phyloP scores from a whole-genome alignment of 2,113 vertebrate genomes.

The Xiphophorus maculatus region DNA sequence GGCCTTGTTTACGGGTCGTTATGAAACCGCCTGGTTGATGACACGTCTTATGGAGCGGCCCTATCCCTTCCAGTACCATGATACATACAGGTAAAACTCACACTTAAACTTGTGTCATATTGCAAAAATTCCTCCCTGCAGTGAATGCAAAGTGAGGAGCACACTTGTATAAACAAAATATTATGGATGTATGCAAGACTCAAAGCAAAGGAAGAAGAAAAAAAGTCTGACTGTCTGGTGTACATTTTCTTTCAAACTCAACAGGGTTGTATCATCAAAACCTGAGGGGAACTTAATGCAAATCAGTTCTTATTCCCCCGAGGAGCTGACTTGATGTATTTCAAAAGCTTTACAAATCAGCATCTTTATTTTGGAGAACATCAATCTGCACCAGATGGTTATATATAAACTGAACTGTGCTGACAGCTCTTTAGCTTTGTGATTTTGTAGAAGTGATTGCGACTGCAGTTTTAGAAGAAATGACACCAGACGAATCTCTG shows the following conservation, averaged over 20 bases:
- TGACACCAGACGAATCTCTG: background rate
- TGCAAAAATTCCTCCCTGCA: background rate
- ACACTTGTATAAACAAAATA: background rate
- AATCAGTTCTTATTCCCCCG: background rate
- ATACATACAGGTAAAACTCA: constrained; percentile 77
- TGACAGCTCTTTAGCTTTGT: background rate
- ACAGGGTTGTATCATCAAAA: background rate
- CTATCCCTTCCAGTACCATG: constrained; percentile 84
- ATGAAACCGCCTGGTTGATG: constrained; percentile 87
- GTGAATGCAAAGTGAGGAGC: background rate
- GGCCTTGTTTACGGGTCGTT: constrained; percentile 92
- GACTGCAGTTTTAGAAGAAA: background rate
- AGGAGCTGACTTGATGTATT: constrained; percentile 1
- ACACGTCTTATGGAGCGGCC: constrained; percentile 86
- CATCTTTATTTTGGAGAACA: constrained; percentile 1
- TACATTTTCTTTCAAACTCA: background rate
- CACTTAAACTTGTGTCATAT: background rate
- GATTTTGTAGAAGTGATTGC: background rate
- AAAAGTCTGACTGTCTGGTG: background rate
- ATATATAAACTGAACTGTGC: constrained; percentile 17
- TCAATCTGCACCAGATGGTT: background rate
- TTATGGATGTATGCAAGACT: background rate
- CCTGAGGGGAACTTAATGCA: too few relatives aligned
- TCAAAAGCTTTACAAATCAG: constrained; percentile 5
- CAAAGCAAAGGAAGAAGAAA: background rate